Conservation (phyloP, 2,113 vertebrate genomes). For the Rhea pennata region DNA sequence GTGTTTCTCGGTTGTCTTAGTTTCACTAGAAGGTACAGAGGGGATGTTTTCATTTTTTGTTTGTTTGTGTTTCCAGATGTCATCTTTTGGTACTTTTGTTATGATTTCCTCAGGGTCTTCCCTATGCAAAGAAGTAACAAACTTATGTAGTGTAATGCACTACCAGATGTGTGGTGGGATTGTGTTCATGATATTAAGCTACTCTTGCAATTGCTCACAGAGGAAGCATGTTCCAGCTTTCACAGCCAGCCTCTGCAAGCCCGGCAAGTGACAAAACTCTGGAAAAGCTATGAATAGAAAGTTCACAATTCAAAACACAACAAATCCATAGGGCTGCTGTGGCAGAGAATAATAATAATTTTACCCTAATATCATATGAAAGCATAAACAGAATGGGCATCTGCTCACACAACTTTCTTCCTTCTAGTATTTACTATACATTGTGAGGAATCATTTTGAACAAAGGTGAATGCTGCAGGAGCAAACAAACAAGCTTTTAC, state of each 20-base stretch:
- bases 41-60: background rate
- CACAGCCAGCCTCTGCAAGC: background rate
- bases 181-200: background rate
- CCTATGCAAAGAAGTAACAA: background rate
- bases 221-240: background rate
- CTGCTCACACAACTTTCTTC: background rate
- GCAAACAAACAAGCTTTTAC: background rate
- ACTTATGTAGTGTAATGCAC: background rate
- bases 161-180: background rate
- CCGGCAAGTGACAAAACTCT: background rate
- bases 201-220: constrained; percentile 1
- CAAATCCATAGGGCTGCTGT: background rate
- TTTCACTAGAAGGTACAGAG: background rate
- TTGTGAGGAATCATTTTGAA: background rate
- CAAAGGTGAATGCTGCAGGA: background rate
- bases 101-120: background rate
- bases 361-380: background rate
- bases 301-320: background rate
- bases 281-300: constrained; percentile 12
- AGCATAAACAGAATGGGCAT: background rate
- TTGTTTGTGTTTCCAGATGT: background rate
- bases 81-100: background rate
- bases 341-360: constrained; percentile 22
- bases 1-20: background rate
- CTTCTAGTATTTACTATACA: background rate